Conservation (phyloP, 2,113 vertebrate species). For the Phasianus colchicus region DNA sequence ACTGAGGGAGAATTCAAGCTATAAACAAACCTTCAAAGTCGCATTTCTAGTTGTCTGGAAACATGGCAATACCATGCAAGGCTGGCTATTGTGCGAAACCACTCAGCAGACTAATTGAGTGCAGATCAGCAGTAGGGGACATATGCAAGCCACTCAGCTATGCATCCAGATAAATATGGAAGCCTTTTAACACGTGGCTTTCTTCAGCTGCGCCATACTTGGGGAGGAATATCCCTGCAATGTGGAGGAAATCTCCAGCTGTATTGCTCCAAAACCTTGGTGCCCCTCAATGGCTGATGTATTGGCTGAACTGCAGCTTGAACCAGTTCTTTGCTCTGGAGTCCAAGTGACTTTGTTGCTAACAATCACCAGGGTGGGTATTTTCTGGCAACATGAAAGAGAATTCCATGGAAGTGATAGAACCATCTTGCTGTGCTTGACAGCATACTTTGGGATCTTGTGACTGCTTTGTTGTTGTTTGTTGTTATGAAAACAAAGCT, state of each 20-base stretch:
- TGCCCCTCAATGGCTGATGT: not conserved
- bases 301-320: not conserved
- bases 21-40: slow-evolving; percentile 52
- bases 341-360: not conserved
- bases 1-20: slow-evolving; percentile 1
- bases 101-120: slow-evolving; percentile 13
- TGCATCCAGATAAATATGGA: not conserved
- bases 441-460: not conserved
- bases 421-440: not conserved
- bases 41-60: slow-evolving; percentile 53
- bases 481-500: not conserved
- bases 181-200: not conserved
- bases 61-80: slow-evolving; percentile 32
- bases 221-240: not conserved
- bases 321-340: not conserved
- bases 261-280: not conserved
- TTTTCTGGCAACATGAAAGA: not conserved
- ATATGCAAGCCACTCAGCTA: not conserved
- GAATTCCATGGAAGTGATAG: not conserved
- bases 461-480: not conserved
- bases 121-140: slow-evolving; percentile 1
- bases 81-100: not conserved
- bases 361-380: not conserved
- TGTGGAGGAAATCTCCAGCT: not conserved
- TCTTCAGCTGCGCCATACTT: not conserved